phyloP scores from a whole-genome alignment of 2,888 invertebrate species.

The Melanostoma scalare region DNA sequence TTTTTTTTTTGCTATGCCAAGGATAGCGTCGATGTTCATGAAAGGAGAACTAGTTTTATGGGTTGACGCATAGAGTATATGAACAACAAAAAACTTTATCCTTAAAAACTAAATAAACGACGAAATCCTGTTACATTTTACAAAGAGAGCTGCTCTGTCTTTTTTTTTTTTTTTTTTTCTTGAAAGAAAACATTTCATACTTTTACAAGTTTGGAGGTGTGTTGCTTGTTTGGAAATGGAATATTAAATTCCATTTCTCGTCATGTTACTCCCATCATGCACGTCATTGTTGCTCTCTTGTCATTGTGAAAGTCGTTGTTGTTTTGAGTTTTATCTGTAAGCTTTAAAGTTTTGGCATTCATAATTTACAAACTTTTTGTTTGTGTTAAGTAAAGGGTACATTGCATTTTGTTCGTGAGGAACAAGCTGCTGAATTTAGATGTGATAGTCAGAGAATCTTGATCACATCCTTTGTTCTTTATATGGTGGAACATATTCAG shows the following conservation, averaged over 20 bases:
- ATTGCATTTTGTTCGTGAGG: slow-evolving; percentile 45
- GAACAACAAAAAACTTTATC: slow-evolving; percentile 44
- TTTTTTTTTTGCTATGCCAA: not conserved
- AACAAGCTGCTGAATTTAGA: slow-evolving; percentile 44
- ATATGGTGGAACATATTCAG: too few relatives aligned
- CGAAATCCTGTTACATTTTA: slow-evolving; percentile 48
- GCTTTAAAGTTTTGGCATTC: slow-evolving; percentile 47
- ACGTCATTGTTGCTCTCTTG: slow-evolving; percentile 28
- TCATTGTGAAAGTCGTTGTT: slow-evolving; percentile 10
- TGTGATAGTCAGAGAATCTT: too few relatives aligned
- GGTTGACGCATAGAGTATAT: slow-evolving; percentile 26
- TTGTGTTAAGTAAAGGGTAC: too few relatives aligned
- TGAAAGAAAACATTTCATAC: not conserved
- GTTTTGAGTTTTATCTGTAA: slow-evolving; percentile 36
- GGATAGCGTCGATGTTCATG: not conserved
- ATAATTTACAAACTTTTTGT: slow-evolving; percentile 45
- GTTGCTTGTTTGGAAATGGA: slow-evolving; percentile 32
- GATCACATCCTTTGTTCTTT: too few relatives aligned
- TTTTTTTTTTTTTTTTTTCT: slow-evolving; percentile 1
- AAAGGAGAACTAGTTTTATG: slow-evolving; percentile 41
- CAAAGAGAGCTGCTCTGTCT: slow-evolving; percentile 37
- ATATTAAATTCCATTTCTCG: slow-evolving; percentile 69
- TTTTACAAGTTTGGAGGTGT: not conserved
- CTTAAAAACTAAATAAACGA: slow-evolving; percentile 63
- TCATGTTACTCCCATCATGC: slow-evolving; percentile 45